Evolutionary conservation across 1,140 invertebrate genomes (phyloP).

Genomic region (Drosophila leontia): DNA sequence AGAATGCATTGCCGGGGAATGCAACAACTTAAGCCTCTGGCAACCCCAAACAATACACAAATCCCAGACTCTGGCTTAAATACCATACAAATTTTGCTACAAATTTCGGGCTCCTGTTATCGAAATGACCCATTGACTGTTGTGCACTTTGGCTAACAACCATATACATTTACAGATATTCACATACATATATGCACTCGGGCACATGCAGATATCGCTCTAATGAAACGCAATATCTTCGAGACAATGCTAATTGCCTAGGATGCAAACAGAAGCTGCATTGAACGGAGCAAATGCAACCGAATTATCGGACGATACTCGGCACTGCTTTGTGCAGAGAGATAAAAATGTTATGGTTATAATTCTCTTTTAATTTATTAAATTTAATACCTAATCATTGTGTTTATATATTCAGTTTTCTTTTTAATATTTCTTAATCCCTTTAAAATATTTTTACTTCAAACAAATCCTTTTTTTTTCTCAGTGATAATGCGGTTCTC

Average conservation of each 20-base stretch:
- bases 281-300: constrained; percentile 25
- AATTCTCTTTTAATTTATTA: too few species aligned
- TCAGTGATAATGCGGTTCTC: background rate
- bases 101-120: constrained; percentile 58
- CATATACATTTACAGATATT: background rate
- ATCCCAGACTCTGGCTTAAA: constrained; percentile 35
- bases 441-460: background rate
- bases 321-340: constrained; percentile 1
- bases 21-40: constrained; percentile 45
- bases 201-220: constrained; percentile 48
- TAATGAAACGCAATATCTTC: constrained; percentile 80
- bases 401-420: too few species aligned
- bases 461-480: background rate
- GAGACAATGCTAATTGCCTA: constrained; percentile 69
- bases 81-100: constrained; percentile 63
- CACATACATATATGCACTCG: constrained; percentile 4
- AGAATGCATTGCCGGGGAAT: constrained; percentile 18
- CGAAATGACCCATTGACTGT: constrained; percentile 73
- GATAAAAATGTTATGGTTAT: background rate
- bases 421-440: background rate
- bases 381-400: too few species aligned
- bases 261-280: constrained; percentile 55
- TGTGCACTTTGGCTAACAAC: constrained; percentile 22
- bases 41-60: constrained; percentile 27
- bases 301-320: constrained; percentile 27